Percentiles rank a stretch among this genome's conserved stretches.
These are phyloP conservation scores for Triplophysa tibetana DNA, from an alignment of 2,113 vertebrate genomes.

Conservation along the genomic window DNA sequence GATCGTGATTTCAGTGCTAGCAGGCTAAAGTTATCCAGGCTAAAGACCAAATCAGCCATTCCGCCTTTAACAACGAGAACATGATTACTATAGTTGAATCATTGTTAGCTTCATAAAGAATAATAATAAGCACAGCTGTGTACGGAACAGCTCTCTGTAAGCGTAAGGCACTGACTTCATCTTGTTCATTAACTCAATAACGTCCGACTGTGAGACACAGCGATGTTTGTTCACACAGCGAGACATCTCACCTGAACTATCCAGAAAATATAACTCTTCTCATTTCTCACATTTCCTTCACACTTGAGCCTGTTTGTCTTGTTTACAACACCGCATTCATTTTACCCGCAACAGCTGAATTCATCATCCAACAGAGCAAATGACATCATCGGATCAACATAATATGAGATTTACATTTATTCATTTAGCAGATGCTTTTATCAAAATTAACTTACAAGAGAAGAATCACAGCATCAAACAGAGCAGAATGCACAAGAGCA, in stretches of 20 bases:
- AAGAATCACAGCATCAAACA: too few relatives aligned
- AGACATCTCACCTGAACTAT: neutral
- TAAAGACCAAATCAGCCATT: too few relatives aligned
- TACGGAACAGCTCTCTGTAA: slow-evolving; percentile 2
- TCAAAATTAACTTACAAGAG: too few relatives aligned
- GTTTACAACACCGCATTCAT: neutral
- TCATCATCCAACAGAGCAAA: neutral
- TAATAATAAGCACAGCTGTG: neutral
- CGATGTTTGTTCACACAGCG: neutral
- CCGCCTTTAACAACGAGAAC: too few relatives aligned
- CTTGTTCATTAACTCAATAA: neutral
- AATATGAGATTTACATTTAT: too few relatives aligned
- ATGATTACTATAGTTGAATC: too few relatives aligned
- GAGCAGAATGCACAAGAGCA: too few relatives aligned
- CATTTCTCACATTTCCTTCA: neutral
- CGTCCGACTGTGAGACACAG: neutral
- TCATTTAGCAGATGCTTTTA: too few relatives aligned
- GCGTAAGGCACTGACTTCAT: neutral
- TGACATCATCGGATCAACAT: too few relatives aligned
- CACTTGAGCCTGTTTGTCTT: neutral
- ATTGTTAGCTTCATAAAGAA: too few relatives aligned
- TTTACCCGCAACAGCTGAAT: neutral
- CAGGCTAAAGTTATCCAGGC: too few relatives aligned
- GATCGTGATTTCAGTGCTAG: too few relatives aligned
- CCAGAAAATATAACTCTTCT: neutral